These are phyloP conservation scores for Halictus quadricinctus DNA, from an alignment of 2,888 invertebrate species.

Conservation along the genomic window DNA sequence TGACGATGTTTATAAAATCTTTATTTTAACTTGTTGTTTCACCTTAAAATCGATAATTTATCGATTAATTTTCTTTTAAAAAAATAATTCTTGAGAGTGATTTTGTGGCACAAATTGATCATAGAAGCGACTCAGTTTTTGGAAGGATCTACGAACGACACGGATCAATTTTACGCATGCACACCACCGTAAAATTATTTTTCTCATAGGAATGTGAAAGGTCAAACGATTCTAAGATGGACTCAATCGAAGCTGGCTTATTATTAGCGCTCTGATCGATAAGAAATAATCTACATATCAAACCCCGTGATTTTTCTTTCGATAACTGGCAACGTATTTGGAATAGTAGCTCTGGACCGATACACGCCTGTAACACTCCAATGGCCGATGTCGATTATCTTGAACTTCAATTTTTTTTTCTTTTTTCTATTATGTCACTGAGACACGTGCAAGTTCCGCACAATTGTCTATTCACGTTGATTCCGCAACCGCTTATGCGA, in stretches of 20 bases:
- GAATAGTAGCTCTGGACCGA: constrained; percentile 5
- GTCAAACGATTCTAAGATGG: constrained; percentile 37
- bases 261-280: constrained; percentile 50
- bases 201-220: constrained; percentile 26
- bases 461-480: not conserved
- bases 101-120: not conserved
- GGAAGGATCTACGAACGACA: not conserved
- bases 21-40: no score
- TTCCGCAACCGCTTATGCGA: not conserved
- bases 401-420: constrained; percentile 32
- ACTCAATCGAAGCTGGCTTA: constrained; percentile 42
- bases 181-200: constrained; percentile 1
- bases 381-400: constrained; percentile 37
- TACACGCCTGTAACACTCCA: constrained; percentile 32
- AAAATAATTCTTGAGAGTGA: not conserved
- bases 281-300: constrained; percentile 52
- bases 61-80: no score
- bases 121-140: not conserved
- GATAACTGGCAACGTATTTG: constrained; percentile 35
- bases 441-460: not conserved
- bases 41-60: no score
- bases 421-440: constrained; percentile 32
- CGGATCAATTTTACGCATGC: not conserved
- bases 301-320: constrained; percentile 31
- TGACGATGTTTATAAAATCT: no score